Evolutionary conservation across 2,888 invertebrate species (phyloP).

Genomic region (Bellardia bayeri): DNA sequence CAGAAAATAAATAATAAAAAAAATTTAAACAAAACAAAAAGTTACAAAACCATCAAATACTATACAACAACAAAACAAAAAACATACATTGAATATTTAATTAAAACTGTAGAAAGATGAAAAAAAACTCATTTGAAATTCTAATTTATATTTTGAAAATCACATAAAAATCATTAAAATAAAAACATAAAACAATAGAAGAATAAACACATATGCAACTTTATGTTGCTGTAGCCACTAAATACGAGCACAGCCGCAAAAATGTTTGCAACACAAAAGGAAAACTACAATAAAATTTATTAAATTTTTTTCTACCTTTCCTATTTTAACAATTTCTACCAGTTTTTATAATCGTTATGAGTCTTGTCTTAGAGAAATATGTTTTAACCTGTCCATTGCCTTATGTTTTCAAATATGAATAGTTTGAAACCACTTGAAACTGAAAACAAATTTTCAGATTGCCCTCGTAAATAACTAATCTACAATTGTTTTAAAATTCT

Average conservation of each 20-base stretch:
- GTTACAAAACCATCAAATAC: constrained; percentile 64
- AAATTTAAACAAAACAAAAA: constrained; percentile 46
- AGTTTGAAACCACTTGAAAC: too few relatives aligned
- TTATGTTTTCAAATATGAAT: too few relatives aligned
- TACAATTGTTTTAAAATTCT: constrained; percentile 53
- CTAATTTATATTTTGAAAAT: constrained; percentile 68
- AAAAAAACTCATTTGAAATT: constrained; percentile 69
- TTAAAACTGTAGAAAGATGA: constrained; percentile 51
- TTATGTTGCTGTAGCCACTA: constrained; percentile 30
- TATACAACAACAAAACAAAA: constrained; percentile 31
- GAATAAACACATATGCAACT: constrained; percentile 37
- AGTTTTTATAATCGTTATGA: too few relatives aligned
- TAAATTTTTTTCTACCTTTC: too few relatives aligned
- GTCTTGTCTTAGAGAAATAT: too few relatives aligned
- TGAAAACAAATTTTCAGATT: not conserved
- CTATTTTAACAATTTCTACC: too few relatives aligned
- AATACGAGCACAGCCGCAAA: constrained; percentile 6
- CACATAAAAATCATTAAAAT: constrained; percentile 68
- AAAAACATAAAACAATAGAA: constrained; percentile 62
- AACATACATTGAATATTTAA: constrained; percentile 36
- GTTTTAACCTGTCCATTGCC: too few relatives aligned
- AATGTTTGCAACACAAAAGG: not conserved
- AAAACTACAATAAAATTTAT: too few relatives aligned
- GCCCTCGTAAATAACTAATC: constrained; percentile 15
- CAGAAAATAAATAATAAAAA: constrained; percentile 44